phyloP scores from a whole-genome alignment of 2,797 vertebrate genomes.

The Esox masquinongy region DNA sequence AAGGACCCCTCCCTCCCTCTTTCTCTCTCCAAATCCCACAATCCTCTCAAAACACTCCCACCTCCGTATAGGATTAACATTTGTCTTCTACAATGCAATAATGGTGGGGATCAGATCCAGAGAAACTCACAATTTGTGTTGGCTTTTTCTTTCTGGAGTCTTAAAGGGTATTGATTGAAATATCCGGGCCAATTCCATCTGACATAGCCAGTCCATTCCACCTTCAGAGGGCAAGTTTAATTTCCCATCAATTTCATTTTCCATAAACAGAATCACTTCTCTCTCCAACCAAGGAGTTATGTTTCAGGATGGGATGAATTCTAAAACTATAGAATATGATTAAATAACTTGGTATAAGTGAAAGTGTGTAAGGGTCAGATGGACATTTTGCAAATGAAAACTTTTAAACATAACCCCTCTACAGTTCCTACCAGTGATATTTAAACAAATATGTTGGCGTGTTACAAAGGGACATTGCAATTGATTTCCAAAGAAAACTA shows the following conservation, averaged over 20 bases:
- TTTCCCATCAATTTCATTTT: slow-evolving; percentile 30
- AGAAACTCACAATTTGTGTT: slow-evolving; percentile 35
- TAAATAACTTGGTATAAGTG: slow-evolving; percentile 12
- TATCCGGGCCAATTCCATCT: slow-evolving; percentile 12
- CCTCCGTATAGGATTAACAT: slow-evolving; percentile 24
- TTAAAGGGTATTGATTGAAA: slow-evolving; percentile 41
- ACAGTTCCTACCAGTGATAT: too few relatives aligned
- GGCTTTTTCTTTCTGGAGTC: slow-evolving; percentile 39
- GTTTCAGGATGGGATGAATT: slow-evolving; percentile 10
- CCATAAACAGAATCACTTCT: slow-evolving; percentile 13
- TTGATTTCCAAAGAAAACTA: too few relatives aligned
- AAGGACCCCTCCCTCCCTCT: too few relatives aligned
- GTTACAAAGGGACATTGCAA: too few relatives aligned
- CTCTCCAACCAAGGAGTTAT: slow-evolving; percentile 19
- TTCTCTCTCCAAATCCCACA: too few relatives aligned
- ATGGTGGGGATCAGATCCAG: slow-evolving; percentile 24
- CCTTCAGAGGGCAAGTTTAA: slow-evolving; percentile 37
- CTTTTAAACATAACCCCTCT: too few relatives aligned
- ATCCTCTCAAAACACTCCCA: too few relatives aligned
- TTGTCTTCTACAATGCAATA: slow-evolving; percentile 36
- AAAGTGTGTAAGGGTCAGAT: background rate
- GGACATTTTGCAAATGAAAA: slow-evolving; percentile 3
- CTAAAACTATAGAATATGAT: slow-evolving; percentile 12
- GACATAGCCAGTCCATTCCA: slow-evolving; percentile 37
- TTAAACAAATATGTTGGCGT: too few relatives aligned